Evolutionary conservation across 1,140 invertebrate genomes (phyloP).

Genomic region (Samia ricini): DNA sequence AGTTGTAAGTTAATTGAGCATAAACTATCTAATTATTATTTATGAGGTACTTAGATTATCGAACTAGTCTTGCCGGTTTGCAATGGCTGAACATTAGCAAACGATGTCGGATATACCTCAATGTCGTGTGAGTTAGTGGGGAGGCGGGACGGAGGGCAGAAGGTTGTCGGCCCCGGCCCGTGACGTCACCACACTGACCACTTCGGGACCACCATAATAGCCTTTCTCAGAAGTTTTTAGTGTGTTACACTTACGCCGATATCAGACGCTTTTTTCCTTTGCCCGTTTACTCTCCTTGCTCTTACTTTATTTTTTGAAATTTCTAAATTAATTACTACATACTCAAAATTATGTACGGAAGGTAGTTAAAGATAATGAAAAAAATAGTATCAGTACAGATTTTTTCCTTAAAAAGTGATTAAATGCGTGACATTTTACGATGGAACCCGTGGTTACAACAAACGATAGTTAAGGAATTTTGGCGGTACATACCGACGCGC

Average conservation of each 20-base stretch:
- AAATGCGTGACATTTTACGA: too few relatives aligned
- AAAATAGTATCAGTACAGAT: too few relatives aligned
- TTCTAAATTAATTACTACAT: too few relatives aligned
- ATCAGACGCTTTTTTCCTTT: conserved; percentile 46
- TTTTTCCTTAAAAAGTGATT: too few relatives aligned
- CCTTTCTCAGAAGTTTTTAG: conserved; percentile 72
- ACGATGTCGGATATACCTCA: conserved; percentile 30
- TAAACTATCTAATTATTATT: background rate
- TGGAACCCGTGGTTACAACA: too few relatives aligned
- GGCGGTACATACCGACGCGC: conserved; percentile 26
- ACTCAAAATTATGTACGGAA: too few relatives aligned
- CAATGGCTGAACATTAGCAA: conserved; percentile 10
- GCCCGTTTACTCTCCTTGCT: conserved; percentile 28
- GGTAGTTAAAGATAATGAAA: too few relatives aligned
- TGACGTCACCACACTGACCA: conserved; percentile 73
- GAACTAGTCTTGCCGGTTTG: conserved; percentile 7
- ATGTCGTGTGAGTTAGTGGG: conserved; percentile 24
- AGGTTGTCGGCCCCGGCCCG: conserved; percentile 68
- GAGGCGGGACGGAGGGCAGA: conserved; percentile 32
- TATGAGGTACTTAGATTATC: background rate
- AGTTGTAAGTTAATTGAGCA: background rate
- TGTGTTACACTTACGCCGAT: conserved; percentile 52
- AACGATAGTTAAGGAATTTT: conserved; percentile 45
- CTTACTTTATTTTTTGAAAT: conserved; percentile 17
- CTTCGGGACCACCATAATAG: conserved; percentile 64